phyloP scores from a whole-genome alignment of 2,888 invertebrate genomes.

The Ichneumoninae sp. region DNA sequence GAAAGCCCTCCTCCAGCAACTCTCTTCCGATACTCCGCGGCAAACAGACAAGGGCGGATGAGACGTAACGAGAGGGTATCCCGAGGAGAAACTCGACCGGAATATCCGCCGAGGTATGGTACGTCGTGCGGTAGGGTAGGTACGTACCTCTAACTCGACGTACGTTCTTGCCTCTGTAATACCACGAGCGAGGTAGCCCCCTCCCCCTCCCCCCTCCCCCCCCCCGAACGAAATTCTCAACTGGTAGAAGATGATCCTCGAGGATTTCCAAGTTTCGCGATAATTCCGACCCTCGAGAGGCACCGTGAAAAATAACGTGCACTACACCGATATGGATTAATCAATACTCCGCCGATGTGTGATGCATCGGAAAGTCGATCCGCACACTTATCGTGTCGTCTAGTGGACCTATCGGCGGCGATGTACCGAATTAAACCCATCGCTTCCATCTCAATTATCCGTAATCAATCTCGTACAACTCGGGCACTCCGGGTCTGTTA shows the following conservation, averaged over 20 bases:
- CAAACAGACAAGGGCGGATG: slow-evolving; percentile 64
- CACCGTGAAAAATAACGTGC: neutral
- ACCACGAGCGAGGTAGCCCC: slow-evolving; percentile 13
- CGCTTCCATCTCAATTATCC: neutral
- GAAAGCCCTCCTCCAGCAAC: neutral
- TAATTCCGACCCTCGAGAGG: slow-evolving; percentile 45
- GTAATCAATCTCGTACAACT: neutral
- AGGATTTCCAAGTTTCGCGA: slow-evolving; percentile 63
- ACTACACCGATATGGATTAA: neutral
- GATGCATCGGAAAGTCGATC: neutral
- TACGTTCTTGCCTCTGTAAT: slow-evolving; percentile 34
- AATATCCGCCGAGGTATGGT: slow-evolving; percentile 42
- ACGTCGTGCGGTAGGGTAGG: neutral
- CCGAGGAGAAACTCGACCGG: slow-evolving; percentile 40
- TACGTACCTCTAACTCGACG: slow-evolving; percentile 30
- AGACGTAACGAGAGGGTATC: slow-evolving; percentile 64
- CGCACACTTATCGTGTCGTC: neutral
- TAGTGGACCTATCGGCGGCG: neutral
- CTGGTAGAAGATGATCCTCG: slow-evolving; percentile 57
- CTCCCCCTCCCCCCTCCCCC: no score
- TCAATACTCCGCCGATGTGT: slow-evolving; percentile 13
- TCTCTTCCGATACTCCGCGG: slow-evolving; percentile 63
- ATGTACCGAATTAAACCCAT: neutral
- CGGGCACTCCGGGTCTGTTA: neutral
- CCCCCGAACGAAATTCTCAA: slow-evolving; percentile 5